Conservation (phyloP, 2,888 invertebrate species). For the Caenorhabditis becei region DNA sequence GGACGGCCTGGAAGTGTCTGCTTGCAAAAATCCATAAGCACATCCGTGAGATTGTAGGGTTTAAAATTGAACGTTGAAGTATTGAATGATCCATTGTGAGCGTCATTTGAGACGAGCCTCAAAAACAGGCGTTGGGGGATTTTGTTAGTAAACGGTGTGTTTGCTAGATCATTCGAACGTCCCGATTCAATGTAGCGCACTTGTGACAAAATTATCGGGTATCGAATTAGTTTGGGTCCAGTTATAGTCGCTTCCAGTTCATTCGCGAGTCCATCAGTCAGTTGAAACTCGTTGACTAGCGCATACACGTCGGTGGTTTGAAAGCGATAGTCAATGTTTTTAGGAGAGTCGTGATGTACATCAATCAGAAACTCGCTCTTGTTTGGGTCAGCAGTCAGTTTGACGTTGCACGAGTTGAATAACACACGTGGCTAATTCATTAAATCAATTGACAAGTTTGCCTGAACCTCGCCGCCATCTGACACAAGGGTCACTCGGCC, state of each 20-base stretch:
- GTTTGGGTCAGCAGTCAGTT: constrained; percentile 10
- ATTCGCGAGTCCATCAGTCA: neutral
- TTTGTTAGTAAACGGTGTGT: neutral
- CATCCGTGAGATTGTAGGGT: neutral
- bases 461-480: too few species aligned
- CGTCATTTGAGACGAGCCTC: neutral
- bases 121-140: neutral
- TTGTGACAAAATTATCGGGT: neutral
- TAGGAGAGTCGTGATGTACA: neutral
- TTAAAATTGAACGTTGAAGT: neutral
- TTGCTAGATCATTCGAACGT: neutral
- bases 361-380: constrained; percentile 10
- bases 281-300: neutral
- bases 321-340: neutral
- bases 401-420: neutral
- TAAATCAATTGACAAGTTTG: constrained; percentile 5
- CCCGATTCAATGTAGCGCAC: neutral
- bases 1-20: too few species aligned
- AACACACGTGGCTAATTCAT: constrained; percentile 2
- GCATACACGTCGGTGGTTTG: neutral
- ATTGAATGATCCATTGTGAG: neutral
- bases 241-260: neutral
- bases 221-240: neutral
- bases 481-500: too few species aligned
- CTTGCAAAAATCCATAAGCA: too few species aligned